Base-by-base conservation (phyloP, 1,140 invertebrate genomes). In the Linepithema humile region DNA sequence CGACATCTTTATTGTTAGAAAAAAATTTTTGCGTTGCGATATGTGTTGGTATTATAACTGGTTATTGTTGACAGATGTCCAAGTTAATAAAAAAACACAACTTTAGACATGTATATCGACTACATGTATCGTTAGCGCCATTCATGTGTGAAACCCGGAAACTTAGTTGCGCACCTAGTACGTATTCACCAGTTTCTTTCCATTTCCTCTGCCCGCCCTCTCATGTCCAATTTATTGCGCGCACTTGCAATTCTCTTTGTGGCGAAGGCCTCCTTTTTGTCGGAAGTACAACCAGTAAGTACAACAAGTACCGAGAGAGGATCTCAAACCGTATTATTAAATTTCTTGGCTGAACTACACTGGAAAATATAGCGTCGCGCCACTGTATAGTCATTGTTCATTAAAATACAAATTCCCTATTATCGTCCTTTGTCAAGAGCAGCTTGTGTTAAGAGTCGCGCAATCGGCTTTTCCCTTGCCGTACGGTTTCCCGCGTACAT, bases 371-470 rank as follows among this genome's bases (percentile, higher is more conserved):
- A 70, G 17, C 23, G 12, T 74, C 53, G 35, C 43, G n/a, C 38
- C 53, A 23, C 43, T 23, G 5, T 53, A 17, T 1, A 67, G 84
- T 53, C 53, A 69, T 85, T 43, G 82, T n/a, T 85, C 82, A 85
- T 85, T 85, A 85, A 77, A 85, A 65, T 83, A 84, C 73, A 74
- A 59, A 83, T 75, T 45, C 64, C 38, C 48, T 40, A 80, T 80
- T 80, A 80, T 69, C 38, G 50, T 80, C 48, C 75, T 80, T 80
- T 80, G 50, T 80, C 48, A 43, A 57, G 35, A 80, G 48, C 26
- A 55, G 75, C 35, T 35, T 70, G 64, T 12, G 64, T 55, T 80
- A 80, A 80, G 75, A 70, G 38, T 80, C 48, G 75, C 64, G 35
- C 75, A 32, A 53, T 69, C 50, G 64, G 64, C 64, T 57, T 80